Percentiles rank a stretch among this genome's conserved stretches.
phyloP scores from a whole-genome alignment of 2,797 vertebrate genomes.

The Rhinatrema bivittatum region DNA sequence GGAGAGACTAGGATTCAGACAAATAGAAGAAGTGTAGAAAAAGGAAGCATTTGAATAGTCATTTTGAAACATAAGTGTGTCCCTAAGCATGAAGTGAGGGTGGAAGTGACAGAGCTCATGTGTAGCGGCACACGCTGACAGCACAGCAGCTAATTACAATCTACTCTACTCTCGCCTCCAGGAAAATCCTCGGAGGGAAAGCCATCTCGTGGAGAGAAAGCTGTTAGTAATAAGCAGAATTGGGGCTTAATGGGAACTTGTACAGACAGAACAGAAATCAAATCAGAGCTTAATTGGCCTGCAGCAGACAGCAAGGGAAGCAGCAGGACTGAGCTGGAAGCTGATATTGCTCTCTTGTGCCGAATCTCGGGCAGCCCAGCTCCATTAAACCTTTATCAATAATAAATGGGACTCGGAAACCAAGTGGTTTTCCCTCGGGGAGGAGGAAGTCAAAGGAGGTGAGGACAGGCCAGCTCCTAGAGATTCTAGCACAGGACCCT shows the following conservation, averaged over 20 bases:
- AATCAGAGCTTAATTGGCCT: constrained; percentile 35
- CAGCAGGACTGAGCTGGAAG: background rate
- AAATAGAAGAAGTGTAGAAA: no score
- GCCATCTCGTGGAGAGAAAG: constrained; percentile 16
- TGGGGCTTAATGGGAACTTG: constrained; percentile 39
- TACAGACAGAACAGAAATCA: constrained; percentile 30
- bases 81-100: no score
- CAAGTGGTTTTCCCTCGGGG: constrained; percentile 4
- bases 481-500: no score
- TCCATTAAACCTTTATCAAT: constrained; percentile 33
- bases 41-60: no score
- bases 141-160: background rate
- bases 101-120: no score
- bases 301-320: constrained; percentile 1
- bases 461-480: no score
- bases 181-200: constrained; percentile 2
- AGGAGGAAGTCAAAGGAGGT: no score
- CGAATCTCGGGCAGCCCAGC: constrained; percentile 14
- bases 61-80: no score
- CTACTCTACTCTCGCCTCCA: background rate
- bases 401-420: constrained; percentile 14
- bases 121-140: background rate
- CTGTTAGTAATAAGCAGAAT: constrained; percentile 34
- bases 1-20: no score
- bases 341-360: no score